Evolutionary conservation across 2,113 vertebrate species (phyloP).

Genomic region (Ciconia maguari): DNA sequence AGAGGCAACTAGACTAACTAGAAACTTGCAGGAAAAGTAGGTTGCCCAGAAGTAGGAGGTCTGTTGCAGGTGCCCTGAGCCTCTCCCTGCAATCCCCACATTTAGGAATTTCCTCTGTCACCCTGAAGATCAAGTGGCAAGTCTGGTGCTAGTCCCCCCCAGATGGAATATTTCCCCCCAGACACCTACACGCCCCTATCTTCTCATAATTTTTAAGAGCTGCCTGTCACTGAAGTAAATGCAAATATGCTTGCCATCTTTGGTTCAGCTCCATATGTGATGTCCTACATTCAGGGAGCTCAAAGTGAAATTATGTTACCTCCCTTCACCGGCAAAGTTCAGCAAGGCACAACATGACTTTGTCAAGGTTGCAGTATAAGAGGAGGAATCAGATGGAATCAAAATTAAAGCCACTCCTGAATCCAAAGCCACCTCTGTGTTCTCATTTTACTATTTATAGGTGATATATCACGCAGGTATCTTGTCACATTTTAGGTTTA

Average conservation of each 20-base stretch:
- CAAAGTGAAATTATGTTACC: neutral
- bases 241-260: neutral
- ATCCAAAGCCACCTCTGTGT: neutral
- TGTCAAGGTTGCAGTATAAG: neutral
- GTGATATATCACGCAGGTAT: neutral
- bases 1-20: neutral
- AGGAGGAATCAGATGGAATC: neutral
- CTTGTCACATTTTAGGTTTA: neutral
- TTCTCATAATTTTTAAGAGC: neutral
- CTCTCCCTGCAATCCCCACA: neutral
- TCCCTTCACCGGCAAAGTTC: neutral
- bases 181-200: neutral
- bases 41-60: neutral
- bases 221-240: neutral
- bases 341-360: neutral
- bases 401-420: neutral
- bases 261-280: neutral
- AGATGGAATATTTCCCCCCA: neutral
- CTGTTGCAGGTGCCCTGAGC: neutral
- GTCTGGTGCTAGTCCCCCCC: neutral
- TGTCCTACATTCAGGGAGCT: constrained; percentile 3
- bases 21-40: neutral
- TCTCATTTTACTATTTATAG: neutral
- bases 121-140: neutral
- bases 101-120: neutral